Conservation (phyloP, 2,888 invertebrate genomes). For the Drosophila greeni region DNA sequence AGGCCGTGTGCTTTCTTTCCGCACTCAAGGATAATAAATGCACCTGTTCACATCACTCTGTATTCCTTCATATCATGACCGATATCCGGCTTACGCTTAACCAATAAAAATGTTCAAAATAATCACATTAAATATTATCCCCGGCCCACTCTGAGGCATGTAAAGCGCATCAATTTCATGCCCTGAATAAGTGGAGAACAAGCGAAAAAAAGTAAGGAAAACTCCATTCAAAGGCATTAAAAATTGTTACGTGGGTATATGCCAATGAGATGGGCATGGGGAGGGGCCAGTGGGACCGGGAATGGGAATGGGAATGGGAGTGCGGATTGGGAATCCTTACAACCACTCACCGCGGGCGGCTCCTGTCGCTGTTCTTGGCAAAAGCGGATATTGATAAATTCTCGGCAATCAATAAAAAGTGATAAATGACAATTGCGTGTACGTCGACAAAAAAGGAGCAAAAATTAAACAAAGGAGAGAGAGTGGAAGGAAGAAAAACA, state of each 20-base stretch:
- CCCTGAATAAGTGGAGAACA: slow-evolving; percentile 56
- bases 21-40: slow-evolving; percentile 36
- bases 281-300: background rate
- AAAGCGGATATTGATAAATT: slow-evolving; percentile 73
- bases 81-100: slow-evolving; percentile 36
- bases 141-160: slow-evolving; percentile 18
- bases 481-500: slow-evolving; percentile 30
- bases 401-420: slow-evolving; percentile 72
- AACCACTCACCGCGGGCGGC: slow-evolving; percentile 48
- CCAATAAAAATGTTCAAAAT: slow-evolving; percentile 59
- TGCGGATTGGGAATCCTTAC: slow-evolving; percentile 19
- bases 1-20: slow-evolving; percentile 1
- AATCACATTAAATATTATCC: slow-evolving; percentile 67
- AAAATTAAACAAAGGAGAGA: slow-evolving; percentile 21
- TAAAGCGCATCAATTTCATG: slow-evolving; percentile 70
- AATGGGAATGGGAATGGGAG: background rate
- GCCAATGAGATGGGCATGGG: slow-evolving; percentile 37
- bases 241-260: slow-evolving; percentile 64
- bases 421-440: slow-evolving; percentile 73
- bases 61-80: slow-evolving; percentile 39
- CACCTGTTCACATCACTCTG: slow-evolving; percentile 38
- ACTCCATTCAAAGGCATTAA: slow-evolving; percentile 66
- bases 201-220: slow-evolving; percentile 18
- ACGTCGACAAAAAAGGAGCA: slow-evolving; percentile 44
- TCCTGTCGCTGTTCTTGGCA: slow-evolving; percentile 50